Base-by-base conservation (phyloP, 2,888 invertebrate species). In the Anaspis maculata region DNA sequence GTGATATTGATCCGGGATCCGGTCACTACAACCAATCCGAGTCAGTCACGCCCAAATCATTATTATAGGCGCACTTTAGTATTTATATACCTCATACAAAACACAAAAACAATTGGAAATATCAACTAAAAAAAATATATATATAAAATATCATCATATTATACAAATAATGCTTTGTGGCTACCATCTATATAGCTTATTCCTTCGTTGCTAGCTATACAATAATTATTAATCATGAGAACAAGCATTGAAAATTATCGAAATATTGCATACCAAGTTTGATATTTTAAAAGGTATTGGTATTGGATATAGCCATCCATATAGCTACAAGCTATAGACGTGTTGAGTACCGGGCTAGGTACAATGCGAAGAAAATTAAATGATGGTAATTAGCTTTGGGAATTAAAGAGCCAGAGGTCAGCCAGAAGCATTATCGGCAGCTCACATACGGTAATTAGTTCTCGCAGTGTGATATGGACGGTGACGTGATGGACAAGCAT, bases 1-100 rank as follows among this genome's bases (percentile, higher is more conserved):
- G 51, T 61, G 63, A 62, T 62, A 62, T 62, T 59, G 63, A 63
- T 63, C 61, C 60, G 57, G 59, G 55, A 61, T 62, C 61, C 62
- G 61, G 61, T 59, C 57, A 52, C 46, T 48, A 44, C 57, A 48
- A 57, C 59, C 59, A 59, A 60, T 59, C 59, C 54, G 49, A 47
- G 51, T 45, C 47, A 48, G 59, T 54, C 59, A 61, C 61, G 59
- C 59, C 61, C 59, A 56, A 51, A 39, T 48, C 15, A 3, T 29
- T 29, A 41, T 46, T 42, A 46, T 45, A 45, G 39, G 43, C 40
- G 29, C 39, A 39, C 42, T 46, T 37, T 34, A 34, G 37, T 45
- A 47, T 51, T 45, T 46, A 48, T 48, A 25, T n/a, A n/a, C n/a
- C 11, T 10, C 5, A 4, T 10, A 9, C 5, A 24, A 5, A 24